phyloP scores from a whole-genome alignment of 2,888 invertebrate genomes.

The Harpalus rufipes region DNA sequence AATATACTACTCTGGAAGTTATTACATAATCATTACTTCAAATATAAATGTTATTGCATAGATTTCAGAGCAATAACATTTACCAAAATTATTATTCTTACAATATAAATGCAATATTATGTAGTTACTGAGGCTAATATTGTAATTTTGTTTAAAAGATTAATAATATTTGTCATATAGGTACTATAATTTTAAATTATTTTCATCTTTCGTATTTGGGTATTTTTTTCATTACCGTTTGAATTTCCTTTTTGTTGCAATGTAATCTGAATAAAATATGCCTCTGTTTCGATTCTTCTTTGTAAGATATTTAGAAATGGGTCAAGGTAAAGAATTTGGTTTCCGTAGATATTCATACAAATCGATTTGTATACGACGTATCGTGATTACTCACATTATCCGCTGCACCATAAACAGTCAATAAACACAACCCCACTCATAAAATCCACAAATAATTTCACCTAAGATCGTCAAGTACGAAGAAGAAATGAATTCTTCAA shows the following conservation, averaged over 20 bases:
- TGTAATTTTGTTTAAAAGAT: too few species aligned
- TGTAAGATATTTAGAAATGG: constrained; percentile 8
- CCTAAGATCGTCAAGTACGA: neutral
- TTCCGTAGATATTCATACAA: constrained; percentile 42
- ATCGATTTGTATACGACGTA: constrained; percentile 40
- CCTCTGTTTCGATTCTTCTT: neutral
- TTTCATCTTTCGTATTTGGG: neutral
- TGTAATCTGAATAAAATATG: constrained; percentile 30
- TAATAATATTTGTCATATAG: too few species aligned
- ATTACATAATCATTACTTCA: too few species aligned
- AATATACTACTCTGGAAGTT: too few species aligned
- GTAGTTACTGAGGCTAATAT: too few species aligned
- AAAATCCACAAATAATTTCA: neutral
- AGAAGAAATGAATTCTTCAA: neutral
- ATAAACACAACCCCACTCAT: constrained; percentile 13
- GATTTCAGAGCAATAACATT: too few species aligned
- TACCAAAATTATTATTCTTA: too few species aligned
- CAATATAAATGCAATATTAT: too few species aligned
- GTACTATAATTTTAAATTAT: neutral
- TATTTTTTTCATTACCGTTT: neutral
- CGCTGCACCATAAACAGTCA: constrained; percentile 42
- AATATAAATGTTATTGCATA: too few species aligned
- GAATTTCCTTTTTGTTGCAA: neutral
- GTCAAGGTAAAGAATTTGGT: constrained; percentile 50
- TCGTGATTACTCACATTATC: constrained; percentile 39